Conservation (phyloP, 2,797 vertebrate genomes). For the Leontocebus nigricollis region DNA sequence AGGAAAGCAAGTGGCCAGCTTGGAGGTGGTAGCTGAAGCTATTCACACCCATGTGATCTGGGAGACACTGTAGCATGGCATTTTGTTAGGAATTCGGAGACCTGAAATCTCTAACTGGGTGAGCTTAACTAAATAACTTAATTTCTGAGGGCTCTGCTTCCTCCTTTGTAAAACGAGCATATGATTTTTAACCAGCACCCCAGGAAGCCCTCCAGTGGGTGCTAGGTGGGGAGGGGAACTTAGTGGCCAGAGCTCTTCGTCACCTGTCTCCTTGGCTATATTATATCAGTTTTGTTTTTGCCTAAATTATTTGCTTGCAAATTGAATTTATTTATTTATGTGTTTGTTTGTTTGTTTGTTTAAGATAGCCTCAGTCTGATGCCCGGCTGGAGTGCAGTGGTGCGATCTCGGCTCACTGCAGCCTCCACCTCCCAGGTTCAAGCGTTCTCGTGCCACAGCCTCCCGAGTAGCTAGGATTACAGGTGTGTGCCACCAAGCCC, state of each 20-base stretch:
- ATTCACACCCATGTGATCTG: not conserved
- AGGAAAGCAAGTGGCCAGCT: not conserved
- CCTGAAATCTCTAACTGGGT: not conserved
- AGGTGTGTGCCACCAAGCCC: not conserved
- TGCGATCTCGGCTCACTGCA: not conserved
- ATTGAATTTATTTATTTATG: not conserved
- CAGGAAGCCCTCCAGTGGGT: fast-evolving
- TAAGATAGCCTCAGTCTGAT: not conserved
- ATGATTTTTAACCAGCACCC: not conserved
- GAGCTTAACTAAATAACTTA: not conserved
- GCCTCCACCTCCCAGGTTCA: no score
- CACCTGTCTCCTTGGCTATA: not conserved
- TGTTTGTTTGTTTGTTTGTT: not conserved
- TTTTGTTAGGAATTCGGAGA: not conserved
- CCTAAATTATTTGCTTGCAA: not conserved
- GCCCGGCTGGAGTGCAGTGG: not conserved
- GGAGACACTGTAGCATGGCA: not conserved
- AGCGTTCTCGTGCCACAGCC: no score
- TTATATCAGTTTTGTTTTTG: not conserved
- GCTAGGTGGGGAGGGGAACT: not conserved
- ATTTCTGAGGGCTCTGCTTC: not conserved
- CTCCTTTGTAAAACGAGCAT: not conserved
- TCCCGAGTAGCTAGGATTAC: no score
- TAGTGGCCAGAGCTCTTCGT: no score
- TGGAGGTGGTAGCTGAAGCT: not conserved